Conservation (phyloP, 2,113 vertebrate species). For the Tinamus guttatus region DNA sequence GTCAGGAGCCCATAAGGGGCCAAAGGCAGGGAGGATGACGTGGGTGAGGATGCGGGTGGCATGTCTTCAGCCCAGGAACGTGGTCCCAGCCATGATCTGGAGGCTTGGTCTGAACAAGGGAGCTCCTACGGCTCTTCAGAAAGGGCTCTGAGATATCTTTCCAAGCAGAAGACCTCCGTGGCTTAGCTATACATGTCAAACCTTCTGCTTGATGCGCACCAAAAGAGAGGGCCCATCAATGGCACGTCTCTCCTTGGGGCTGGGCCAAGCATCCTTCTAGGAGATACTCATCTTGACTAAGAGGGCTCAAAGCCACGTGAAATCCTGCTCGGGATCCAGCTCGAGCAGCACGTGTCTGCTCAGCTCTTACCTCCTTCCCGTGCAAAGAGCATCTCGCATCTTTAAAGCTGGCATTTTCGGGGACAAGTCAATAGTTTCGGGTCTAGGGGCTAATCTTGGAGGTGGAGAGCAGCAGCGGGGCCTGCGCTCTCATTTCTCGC, state of each 20-base stretch:
- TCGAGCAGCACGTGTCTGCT: neutral
- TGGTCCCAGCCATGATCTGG: neutral
- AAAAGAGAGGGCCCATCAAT: constrained; percentile 24
- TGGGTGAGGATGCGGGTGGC: fast-evolving
- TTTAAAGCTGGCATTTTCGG: constrained; percentile 17
- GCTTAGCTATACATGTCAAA: constrained; percentile 38
- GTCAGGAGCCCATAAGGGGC: neutral
- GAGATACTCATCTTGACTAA: constrained; percentile 55
- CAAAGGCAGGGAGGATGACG: neutral
- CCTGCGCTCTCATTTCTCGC: constrained; percentile 27
- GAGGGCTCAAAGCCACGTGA: neutral
- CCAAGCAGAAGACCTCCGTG: constrained; percentile 30
- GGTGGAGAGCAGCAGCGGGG: neutral
- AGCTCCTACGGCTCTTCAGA: constrained; percentile 6
- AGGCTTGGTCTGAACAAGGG: neutral
- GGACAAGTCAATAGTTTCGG: constrained; percentile 6
- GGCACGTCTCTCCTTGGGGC: constrained; percentile 21
- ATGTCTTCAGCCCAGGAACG: neutral
- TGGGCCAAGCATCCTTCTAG: constrained; percentile 35
- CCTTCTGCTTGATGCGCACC: constrained; percentile 45
- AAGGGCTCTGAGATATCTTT: constrained; percentile 52
- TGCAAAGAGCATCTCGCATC: neutral
- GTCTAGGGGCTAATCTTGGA: neutral
- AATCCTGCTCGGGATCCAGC: neutral
- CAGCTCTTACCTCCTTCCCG: neutral